Evolutionary conservation across 1,140 invertebrate species (phyloP), one percentile per base, ranked within the genome.

Genomic region (Cataglyphis hispanica): DNA sequence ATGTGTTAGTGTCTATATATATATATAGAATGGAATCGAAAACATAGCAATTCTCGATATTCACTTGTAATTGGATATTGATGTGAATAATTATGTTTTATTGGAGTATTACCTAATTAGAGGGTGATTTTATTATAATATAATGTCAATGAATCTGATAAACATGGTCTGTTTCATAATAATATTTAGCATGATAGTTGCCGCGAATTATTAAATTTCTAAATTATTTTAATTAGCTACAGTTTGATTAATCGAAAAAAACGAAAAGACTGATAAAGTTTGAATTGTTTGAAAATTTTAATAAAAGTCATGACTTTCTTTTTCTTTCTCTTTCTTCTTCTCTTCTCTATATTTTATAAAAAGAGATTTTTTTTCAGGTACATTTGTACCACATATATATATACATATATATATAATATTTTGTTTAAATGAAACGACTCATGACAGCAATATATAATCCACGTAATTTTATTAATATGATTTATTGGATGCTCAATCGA

Each of bases 31-130:
- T 58, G 34, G 37, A 81, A 56, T 70, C 40, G 43, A 37, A 46
- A 81, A 81, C 50, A 37, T 72, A 37, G 7, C 25, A 60, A 70
- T 72, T 25, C 25, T 81, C 53, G 16, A 60, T 81, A 70, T 80
- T 80, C 19, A 37, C 60, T 70, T 25, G 53, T 81, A 81, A 81
- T 81, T 72, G 46, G 37, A 81, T 81, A 81, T 72, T 43, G 34
- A 72, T 81, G 43, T 16, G 19, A 70, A 81, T 81, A 81, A 81
- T 81, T 81, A 70, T 60, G 78, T 72, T 81, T 81, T 81, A 81
- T 72, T 67, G 46, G 63, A n/a, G n/a, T 69, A 34, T 70, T 80
- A 70, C 16, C 31, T 81, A 81, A 81, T 72, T 34, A 60, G 16
- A 50, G 53, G 4, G n/a, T 2, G 0, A 81, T 81, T 81, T 81